Evolutionary conservation across 2,113 vertebrate species (phyloP).

Genomic region (Platichthys flesus): DNA sequence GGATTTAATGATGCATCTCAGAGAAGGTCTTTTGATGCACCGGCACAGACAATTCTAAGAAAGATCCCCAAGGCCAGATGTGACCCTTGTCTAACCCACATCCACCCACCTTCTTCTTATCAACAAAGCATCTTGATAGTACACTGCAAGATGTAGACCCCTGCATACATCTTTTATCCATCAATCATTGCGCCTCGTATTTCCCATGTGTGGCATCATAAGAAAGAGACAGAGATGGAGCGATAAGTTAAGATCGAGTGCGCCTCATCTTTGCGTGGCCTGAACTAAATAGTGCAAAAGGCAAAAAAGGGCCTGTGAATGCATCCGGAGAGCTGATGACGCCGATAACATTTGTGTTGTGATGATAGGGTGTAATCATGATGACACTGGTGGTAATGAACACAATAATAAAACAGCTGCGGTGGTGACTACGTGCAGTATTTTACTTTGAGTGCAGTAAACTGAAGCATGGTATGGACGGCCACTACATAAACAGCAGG

Average conservation of each 20-base stretch:
- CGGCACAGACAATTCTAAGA: constrained; percentile 8
- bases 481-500: not conserved
- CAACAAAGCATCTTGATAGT: constrained; percentile 17
- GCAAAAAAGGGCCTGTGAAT: not conserved
- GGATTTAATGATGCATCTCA: constrained; percentile 31
- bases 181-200: not conserved
- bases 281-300: constrained; percentile 6
- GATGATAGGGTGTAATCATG: constrained; percentile 25
- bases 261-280: constrained; percentile 9
- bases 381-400: constrained; percentile 48
- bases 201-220: constrained; percentile 27
- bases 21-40: constrained; percentile 14
- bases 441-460: constrained; percentile 7
- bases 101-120: constrained; percentile 18
- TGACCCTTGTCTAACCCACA: constrained; percentile 13
- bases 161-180: constrained; percentile 18
- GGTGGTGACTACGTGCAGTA: not conserved
- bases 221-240: not conserved
- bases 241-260: constrained; percentile 26
- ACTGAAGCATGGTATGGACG: not conserved
- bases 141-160: not conserved
- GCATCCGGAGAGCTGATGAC: not conserved
- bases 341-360: constrained; percentile 14
- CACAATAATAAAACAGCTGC: not conserved
- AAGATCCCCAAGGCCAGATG: constrained; percentile 7